A percentile compares a stretch with the other conserved stretches of the same genome.
These are phyloP conservation scores for Strix occidentalis DNA, from an alignment of 2,797 vertebrate genomes.

Conservation along the genomic window DNA sequence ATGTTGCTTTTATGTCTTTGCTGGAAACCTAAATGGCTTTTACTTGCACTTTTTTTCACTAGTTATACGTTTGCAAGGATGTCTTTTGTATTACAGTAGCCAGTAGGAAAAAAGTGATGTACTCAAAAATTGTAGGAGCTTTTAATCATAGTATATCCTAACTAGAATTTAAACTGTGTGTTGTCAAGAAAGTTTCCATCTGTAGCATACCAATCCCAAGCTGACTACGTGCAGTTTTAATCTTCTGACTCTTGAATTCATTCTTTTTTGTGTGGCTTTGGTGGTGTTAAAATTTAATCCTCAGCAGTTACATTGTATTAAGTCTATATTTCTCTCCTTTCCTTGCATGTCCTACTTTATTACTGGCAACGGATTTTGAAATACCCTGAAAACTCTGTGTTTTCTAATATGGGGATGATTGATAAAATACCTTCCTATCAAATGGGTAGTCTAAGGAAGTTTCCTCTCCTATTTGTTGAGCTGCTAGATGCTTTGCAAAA, in stretches of 20 bases:
- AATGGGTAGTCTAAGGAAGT: neutral
- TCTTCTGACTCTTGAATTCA: slow-evolving; percentile 2
- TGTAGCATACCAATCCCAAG: neutral
- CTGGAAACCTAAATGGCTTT: slow-evolving; percentile 70
- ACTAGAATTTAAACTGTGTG: slow-evolving; percentile 7
- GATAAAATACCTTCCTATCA: neutral
- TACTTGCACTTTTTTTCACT: slow-evolving; percentile 52
- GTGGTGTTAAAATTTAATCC: slow-evolving; percentile 39
- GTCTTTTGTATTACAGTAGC: slow-evolving; percentile 57
- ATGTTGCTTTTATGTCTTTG: slow-evolving; percentile 62
- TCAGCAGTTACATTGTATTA: neutral
- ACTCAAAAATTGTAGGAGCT: slow-evolving; percentile 1
- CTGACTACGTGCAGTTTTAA: neutral
- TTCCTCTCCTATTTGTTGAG: neutral
- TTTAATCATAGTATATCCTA: slow-evolving; percentile 9
- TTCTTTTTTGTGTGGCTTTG: slow-evolving; percentile 29
- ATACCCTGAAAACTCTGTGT: neutral
- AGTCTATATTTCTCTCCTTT: neutral
- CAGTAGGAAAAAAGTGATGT: slow-evolving; percentile 41
- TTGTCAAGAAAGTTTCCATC: slow-evolving; percentile 37
- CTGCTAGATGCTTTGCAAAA: neutral
- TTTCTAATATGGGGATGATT: neutral
- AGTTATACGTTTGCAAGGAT: slow-evolving; percentile 56
- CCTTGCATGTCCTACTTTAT: neutral
- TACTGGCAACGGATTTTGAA: neutral